Evolutionary conservation across 92 coral and sea anemone genomes (phyloP).

Genomic region (Ricordea florida): DNA sequence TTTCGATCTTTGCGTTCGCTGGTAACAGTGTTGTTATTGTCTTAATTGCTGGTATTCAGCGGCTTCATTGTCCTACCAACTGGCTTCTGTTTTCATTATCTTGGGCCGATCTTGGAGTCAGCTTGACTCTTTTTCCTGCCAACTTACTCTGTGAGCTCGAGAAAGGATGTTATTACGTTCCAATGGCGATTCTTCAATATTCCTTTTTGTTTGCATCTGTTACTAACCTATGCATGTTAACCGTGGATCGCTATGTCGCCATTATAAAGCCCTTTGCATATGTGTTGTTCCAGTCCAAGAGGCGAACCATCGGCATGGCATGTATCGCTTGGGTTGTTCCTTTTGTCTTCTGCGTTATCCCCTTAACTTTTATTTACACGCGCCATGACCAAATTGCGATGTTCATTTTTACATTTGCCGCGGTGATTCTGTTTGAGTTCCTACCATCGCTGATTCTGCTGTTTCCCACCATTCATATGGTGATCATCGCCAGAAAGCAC

Average conservation of each 20-base stretch:
- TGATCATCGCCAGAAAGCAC: conserved; percentile 23
- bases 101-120: conserved; percentile 18
- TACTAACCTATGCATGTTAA: neutral
- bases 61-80: neutral
- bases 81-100: conserved; percentile 18
- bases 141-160: neutral
- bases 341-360: neutral
- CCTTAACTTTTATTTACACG: neutral
- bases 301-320: neutral
- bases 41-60: neutral
- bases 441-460: neutral
- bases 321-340: conserved; percentile 11
- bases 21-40: conserved; percentile 25
- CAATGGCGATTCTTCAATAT: conserved; percentile 6
- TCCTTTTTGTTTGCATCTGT: conserved; percentile 12
- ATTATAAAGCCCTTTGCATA: conserved; percentile 6
- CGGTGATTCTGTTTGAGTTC: conserved; percentile 3
- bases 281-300: neutral
- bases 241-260: conserved; percentile 22
- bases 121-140: neutral
- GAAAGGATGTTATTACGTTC: neutral
- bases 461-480: neutral
- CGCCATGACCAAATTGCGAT: neutral
- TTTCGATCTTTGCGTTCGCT: neutral
- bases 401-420: neutral